Base-by-base conservation (phyloP, 2,888 invertebrate genomes). In the Mechanitis messenoides region DNA sequence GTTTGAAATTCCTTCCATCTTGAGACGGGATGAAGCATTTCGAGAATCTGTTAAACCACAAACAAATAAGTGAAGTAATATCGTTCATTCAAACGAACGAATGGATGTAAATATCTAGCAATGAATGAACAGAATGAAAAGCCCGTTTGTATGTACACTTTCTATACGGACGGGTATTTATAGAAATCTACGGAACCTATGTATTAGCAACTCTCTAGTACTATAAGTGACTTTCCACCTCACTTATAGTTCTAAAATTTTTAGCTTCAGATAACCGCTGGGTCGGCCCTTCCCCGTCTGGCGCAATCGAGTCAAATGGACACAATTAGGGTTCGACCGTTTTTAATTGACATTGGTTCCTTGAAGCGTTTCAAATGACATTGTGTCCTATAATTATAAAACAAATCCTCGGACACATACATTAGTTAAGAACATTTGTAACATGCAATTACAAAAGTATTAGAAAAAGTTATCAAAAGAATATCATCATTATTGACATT, bases 271-370 rank as follows among this genome's bases (percentile, higher is more conserved):
- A 57, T 62, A 60, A 65, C 66, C 70, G 73, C 65, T 69, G 69
- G 70, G 20, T 20, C 20, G 20, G 20, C 73, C 69, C 74, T 71
- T 71, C 66, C 65, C 69, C 70, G 74, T 72, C 76, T 78, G 79
- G 72, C 75, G 77, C 78, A 81, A 79, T 76, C 74, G 77, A 76
- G 75, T 81, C 79, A 85, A 85, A 83, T 80, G 82, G 79, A 73
- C 76, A 73, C 76, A 87, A 87, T 87, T 87, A 85, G 78, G 76
- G 72, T 72, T 73, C 74, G 75, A 74, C 74, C 77, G 76, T 73
- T 79, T 82, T 83, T 87, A 87, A 87, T 87, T 87, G 86, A 84
- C 83, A 77, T 75, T 72, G 74, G 76, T 79, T 78, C 74, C 76
- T 74, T 71, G 70, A 61, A 59, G 60, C 62, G 62, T 62, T 65